Evolutionary conservation across 92 coral and sea anemone genomes (phyloP).

Genomic region (Heteractis magnifica): DNA sequence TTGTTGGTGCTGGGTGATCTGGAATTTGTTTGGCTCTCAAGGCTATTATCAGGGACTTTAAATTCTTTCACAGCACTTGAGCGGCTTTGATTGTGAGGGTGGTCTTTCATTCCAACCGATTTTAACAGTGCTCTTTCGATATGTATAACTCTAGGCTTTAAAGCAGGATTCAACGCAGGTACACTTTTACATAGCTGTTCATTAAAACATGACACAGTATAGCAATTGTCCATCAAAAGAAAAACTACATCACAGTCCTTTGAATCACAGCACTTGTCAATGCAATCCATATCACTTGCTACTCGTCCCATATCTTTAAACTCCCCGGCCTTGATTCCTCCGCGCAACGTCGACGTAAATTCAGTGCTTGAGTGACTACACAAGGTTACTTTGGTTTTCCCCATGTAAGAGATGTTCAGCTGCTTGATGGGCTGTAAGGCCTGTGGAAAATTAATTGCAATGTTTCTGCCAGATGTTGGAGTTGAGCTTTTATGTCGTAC

Average conservation of each 20-base stretch:
- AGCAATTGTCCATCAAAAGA: conserved; percentile 75
- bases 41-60: not conserved
- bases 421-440: conserved; percentile 55
- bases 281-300: conserved; percentile 55
- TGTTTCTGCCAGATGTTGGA: conserved; percentile 17
- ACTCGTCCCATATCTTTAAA: conserved; percentile 44
- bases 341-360: conserved; percentile 61
- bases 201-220: conserved; percentile 66
- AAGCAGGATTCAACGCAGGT: conserved; percentile 56
- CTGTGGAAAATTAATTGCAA: conserved; percentile 27
- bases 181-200: conserved; percentile 67
- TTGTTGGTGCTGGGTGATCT: not conserved
- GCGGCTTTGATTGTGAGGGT: not conserved
- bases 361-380: conserved; percentile 63
- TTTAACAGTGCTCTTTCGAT: conserved; percentile 20
- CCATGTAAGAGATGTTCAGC: conserved; percentile 24
- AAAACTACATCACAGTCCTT: conserved; percentile 75
- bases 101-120: not conserved
- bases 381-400: conserved; percentile 19
- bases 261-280: conserved; percentile 59
- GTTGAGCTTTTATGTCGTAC: not conserved
- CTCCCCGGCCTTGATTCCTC: conserved; percentile 62
- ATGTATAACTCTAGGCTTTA: conserved; percentile 68
- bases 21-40: not conserved
- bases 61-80: not conserved